Base-by-base conservation (phyloP, 2,113 vertebrate species). In the Emydura subglobosa region DNA sequence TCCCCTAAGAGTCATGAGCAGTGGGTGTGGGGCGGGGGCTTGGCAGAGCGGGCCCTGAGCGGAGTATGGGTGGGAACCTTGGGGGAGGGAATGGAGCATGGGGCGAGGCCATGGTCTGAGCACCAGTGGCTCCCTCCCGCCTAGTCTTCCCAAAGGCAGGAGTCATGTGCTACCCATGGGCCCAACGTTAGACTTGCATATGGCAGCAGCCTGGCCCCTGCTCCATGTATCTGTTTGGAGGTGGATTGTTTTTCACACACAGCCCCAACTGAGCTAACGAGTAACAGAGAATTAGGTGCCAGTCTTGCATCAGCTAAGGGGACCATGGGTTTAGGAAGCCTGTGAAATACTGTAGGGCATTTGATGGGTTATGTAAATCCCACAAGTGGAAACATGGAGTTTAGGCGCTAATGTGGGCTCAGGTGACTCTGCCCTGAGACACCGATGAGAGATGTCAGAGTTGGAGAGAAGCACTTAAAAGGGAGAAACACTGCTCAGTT, bases 241-340 rank as follows among this genome's bases (percentile, higher is more conserved):
- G 17, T 78, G 79, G 39, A 25, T 78, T 54, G 7, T 50, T 94
- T 82, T 47, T 51, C 53, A 22, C 0, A 0, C 3, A 1, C 72
- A 3, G 83, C 68, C 17, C 83, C 50, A 55, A 74, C 39, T 53
- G 29, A 44, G 78, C 53, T 6, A 51, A 49, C 53, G 57, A 85
- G 31, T 21, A 24, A 34, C 82, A 54, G 78, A 25, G 83, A 91
- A 65, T 6, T 24, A n/a, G 9, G 39, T 16, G 22, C 1, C 3
- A 76, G 39, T 76, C 74, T 86, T 83, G 55, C 49, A 80, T 79
- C 1, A 0, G 72, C 2, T 39, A 86, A 87, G 7, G 2, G 49
- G 27, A 59, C 11, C 0, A 0, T 0, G 0, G 50, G 31, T 3
- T 85, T 50, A 82, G 74, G 82, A 92, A 76, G 13, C 8, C 44